Evolutionary conservation across 2,888 invertebrate species (phyloP), one percentile per base, ranked within the genome.

Genomic region (Aplocera efformata): DNA sequence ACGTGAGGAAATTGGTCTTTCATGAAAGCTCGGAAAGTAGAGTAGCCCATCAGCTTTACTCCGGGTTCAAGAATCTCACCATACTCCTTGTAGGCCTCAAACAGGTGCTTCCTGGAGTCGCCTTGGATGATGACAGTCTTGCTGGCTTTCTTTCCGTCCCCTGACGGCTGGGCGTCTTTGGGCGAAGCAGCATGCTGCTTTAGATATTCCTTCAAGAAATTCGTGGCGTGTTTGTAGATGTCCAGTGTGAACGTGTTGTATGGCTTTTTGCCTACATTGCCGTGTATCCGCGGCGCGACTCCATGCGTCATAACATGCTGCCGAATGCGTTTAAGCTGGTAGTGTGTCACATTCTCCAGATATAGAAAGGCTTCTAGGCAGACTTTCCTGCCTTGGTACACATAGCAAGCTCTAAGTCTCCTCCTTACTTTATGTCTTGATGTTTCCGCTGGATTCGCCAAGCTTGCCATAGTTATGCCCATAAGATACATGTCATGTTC

Each of bases 401-500:
- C 93, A 63, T 94, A 94, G 51, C 93, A 93, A 0, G 94, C 92
- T 36, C 94, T 81, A 36, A 94, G 81, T 68, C 94, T 89, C 76
- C 93, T 90, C 30, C 94, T 80, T 50, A 94, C 93, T 64, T 93
- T 94, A 55, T 93, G 93, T 10, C 93, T 80, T 0, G 92, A 92
- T 0, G 92, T 93, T 45, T 92, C 92, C 39, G 93, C 92, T 9
- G 93, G 92, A 72, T 94, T 94, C 0, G 93, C 92, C 52, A 94
- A 80, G 58, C 94, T 94, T 0, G 94, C 94, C 94, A 94, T 94
- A 1, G 94, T 94, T 20, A 94, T 92, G n/a, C 94, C 94, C 94
- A 94, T 94, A 59, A 94, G 79, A 67, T 94, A 94, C 94, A 94
- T 94, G 72, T 94, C 94, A 72, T 94, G 94, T 72, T 94, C 94